Percentiles rank a stretch among this genome's conserved stretches.
These are phyloP conservation scores for Campylomormyrus numenius DNA, from an alignment of 2,113 vertebrate species.

Conservation along the genomic window DNA sequence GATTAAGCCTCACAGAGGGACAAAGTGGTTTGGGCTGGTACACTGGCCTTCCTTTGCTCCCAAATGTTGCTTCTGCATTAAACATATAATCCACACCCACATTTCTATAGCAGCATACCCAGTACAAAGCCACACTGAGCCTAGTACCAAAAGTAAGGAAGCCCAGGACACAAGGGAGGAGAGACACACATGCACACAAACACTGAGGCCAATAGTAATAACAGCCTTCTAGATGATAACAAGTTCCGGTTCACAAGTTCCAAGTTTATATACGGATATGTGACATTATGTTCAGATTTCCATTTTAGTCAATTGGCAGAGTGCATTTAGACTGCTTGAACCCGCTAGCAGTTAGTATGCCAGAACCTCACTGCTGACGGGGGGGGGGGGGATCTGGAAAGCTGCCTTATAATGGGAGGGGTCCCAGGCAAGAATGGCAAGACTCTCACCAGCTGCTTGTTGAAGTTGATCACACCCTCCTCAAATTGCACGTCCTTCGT, in stretches of 20 bases:
- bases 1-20: not conserved
- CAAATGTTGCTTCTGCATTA: not conserved
- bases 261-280: not conserved
- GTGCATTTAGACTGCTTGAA: not conserved
- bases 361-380: not conserved
- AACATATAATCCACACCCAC: not conserved
- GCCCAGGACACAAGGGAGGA: not conserved
- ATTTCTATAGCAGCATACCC: not conserved
- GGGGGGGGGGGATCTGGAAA: not conserved
- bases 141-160: not conserved
- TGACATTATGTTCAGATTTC: not conserved
- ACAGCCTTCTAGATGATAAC: not conserved
- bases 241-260: not conserved
- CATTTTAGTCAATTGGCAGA: not conserved
- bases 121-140: not conserved
- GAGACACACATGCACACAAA: not conserved
- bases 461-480: slow-evolving; percentile 94
- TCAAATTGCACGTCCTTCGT: slow-evolving; percentile 94
- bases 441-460: slow-evolving; percentile 87
- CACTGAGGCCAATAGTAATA: not conserved
- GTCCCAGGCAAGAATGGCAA: not conserved
- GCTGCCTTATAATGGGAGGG: not conserved
- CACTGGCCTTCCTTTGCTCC: not conserved
- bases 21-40: not conserved
- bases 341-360: not conserved